A percentile compares a stretch with the other conserved stretches of the same genome.
phyloP scores from a whole-genome alignment of 2,113 vertebrate genomes.

The Ageneiosus marmoratus region DNA sequence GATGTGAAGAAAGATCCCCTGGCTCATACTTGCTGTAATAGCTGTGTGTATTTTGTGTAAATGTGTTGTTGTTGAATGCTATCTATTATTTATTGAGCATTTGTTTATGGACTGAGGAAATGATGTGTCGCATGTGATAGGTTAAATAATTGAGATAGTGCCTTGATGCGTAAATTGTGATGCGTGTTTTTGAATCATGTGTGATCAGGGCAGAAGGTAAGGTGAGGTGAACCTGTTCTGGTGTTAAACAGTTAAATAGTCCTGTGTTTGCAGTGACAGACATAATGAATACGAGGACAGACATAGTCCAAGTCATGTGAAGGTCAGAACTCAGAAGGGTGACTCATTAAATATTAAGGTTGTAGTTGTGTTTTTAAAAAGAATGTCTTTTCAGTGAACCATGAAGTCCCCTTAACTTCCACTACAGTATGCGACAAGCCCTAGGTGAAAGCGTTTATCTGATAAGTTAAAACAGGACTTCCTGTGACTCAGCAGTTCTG shows the following conservation, averaged over 20 bases:
- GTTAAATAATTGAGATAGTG: conserved; percentile 23
- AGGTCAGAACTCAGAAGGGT: neutral
- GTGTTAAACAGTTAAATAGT: neutral
- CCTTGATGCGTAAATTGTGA: neutral
- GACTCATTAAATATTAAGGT: conserved; percentile 9
- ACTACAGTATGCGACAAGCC: neutral
- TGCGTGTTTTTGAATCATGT: neutral
- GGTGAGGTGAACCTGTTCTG: neutral
- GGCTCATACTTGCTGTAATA: conserved; percentile 25
- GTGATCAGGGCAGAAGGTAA: neutral
- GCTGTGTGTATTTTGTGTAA: neutral
- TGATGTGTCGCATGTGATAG: neutral
- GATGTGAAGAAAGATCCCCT: conserved; percentile 18
- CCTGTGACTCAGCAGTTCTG: conserved; percentile 24
- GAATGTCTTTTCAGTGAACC: neutral
- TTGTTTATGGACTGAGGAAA: conserved; percentile 16
- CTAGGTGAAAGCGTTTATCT: conserved; percentile 20
- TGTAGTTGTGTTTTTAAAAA: neutral
- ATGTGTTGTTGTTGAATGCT: neutral
- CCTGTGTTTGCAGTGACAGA: neutral
- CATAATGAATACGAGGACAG: neutral
- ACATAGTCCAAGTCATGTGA: neutral
- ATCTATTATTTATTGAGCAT: conserved; percentile 23
- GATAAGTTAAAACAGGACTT: conserved; percentile 1
- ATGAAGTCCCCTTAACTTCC: neutral